A percentile compares a stretch with the other conserved stretches of the same genome.
These are phyloP conservation scores for Tetraneura akinire DNA, from an alignment of 1,140 invertebrate species.

Conservation along the genomic window DNA sequence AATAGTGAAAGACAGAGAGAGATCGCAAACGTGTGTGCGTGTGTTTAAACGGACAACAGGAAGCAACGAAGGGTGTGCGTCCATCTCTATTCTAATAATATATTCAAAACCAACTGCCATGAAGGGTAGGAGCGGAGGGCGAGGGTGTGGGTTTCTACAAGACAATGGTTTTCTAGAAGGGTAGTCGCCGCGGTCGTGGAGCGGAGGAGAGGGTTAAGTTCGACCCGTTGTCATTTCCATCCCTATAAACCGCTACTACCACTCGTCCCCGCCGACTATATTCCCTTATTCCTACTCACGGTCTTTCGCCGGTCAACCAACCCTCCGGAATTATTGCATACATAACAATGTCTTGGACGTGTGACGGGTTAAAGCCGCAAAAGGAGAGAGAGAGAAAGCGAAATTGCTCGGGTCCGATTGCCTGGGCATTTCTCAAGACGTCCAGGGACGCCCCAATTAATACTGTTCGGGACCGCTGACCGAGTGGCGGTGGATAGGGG, in stretches of 20 bases:
- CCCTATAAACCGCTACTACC: constrained; percentile 45
- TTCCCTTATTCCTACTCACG: too few relatives aligned
- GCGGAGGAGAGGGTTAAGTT: constrained; percentile 40
- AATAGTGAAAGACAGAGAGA: neutral
- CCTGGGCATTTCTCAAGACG: constrained; percentile 51
- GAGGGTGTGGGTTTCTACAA: constrained; percentile 44
- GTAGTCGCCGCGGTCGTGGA: neutral
- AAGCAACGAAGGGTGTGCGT: constrained; percentile 45
- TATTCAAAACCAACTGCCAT: constrained; percentile 49
- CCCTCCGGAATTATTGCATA: constrained; percentile 49
- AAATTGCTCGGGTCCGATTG: constrained; percentile 51
- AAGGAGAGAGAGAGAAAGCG: constrained; percentile 8
- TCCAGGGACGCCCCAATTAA: constrained; percentile 51
- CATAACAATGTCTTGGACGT: constrained; percentile 51
- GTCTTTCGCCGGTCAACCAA: constrained; percentile 46
- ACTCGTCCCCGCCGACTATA: too few relatives aligned
- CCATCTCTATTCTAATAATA: constrained; percentile 50
- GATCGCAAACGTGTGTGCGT: neutral
- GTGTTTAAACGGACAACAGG: constrained; percentile 47
- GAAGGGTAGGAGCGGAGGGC: constrained; percentile 37
- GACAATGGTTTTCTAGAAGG: constrained; percentile 43
- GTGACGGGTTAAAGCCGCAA: constrained; percentile 49
- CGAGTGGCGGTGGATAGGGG: neutral
- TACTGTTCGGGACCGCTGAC: constrained; percentile 15
- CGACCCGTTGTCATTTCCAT: constrained; percentile 50